These are phyloP conservation scores for Antheraea mylitta DNA, from an alignment of 1,140 invertebrate genomes.

Conservation along the genomic window DNA sequence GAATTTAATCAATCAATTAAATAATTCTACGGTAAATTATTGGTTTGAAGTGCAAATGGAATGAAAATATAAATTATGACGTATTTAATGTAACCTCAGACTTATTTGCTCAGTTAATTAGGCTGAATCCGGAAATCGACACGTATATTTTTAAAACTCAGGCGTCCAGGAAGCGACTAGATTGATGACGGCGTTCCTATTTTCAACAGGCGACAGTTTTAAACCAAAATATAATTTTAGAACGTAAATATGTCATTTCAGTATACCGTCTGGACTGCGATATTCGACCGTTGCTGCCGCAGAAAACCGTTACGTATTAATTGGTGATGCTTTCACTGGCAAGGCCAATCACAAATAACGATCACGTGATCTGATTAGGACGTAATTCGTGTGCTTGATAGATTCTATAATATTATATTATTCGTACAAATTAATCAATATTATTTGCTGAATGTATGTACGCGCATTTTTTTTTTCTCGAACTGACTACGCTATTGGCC, in stretches of 20 bases:
- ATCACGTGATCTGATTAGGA: not conserved
- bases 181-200: not conserved
- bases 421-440: too few relatives aligned
- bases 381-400: too few relatives aligned
- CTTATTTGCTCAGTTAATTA: not conserved
- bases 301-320: not conserved
- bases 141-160: not conserved
- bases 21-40: too few relatives aligned
- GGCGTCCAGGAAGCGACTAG: not conserved
- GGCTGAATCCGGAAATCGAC: not conserved
- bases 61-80: not conserved
- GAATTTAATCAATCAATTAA: too few relatives aligned
- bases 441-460: too few relatives aligned
- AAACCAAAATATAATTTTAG: not conserved
- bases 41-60: not conserved
- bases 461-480: too few relatives aligned
- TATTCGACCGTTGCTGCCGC: not conserved
- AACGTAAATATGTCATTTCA: conserved; percentile 3
- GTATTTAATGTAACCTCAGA: not conserved
- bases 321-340: not conserved
- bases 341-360: not conserved
- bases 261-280: not conserved
- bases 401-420: too few relatives aligned
- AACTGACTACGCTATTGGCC: too few relatives aligned
- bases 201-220: not conserved